These are phyloP conservation scores for Rhynchophorus ferrugineus DNA, from an alignment of 1,140 invertebrate genomes.

Conservation along the genomic window DNA sequence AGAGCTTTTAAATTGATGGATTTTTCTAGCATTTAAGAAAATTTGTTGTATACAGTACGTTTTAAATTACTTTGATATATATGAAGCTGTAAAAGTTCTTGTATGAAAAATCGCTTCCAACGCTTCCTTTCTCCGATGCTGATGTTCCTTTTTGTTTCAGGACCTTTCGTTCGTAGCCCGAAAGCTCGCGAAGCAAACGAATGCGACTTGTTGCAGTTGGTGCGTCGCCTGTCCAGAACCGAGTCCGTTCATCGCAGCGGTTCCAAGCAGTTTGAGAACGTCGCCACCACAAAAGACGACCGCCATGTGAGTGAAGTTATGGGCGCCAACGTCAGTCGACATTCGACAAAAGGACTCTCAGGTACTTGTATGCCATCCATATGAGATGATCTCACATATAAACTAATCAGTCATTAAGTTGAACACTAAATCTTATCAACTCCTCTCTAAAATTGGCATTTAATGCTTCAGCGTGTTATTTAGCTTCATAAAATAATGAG, in stretches of 20 bases:
- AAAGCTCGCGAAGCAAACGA: conserved; percentile 15
- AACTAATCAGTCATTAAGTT: too few species aligned
- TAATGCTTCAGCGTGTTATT: too few species aligned
- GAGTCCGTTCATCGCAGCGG: background rate
- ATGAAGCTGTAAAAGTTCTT: too few species aligned
- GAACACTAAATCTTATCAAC: too few species aligned
- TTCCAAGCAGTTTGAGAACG: background rate
- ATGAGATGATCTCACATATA: too few species aligned
- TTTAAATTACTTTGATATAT: too few species aligned
- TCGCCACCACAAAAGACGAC: background rate
- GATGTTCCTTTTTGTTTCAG: conserved; percentile 13
- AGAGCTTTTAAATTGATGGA: too few species aligned
- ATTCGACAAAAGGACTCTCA: conserved; percentile 57
- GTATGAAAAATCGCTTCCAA: background rate
- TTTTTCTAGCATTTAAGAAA: too few species aligned
- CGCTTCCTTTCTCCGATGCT: background rate
- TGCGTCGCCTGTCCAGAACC: conserved; percentile 21
- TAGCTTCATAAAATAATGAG: too few species aligned
- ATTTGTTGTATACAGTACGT: too few species aligned
- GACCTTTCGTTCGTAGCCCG: conserved; percentile 16
- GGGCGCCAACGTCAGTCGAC: conserved; percentile 67
- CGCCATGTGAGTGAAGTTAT: conserved; percentile 40
- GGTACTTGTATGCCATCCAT: too few species aligned
- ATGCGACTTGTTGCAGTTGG: conserved; percentile 26
- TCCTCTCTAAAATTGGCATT: too few species aligned